Base-by-base conservation (phyloP, 2,797 vertebrate genomes). In the Micropoecilia bifurca region DNA sequence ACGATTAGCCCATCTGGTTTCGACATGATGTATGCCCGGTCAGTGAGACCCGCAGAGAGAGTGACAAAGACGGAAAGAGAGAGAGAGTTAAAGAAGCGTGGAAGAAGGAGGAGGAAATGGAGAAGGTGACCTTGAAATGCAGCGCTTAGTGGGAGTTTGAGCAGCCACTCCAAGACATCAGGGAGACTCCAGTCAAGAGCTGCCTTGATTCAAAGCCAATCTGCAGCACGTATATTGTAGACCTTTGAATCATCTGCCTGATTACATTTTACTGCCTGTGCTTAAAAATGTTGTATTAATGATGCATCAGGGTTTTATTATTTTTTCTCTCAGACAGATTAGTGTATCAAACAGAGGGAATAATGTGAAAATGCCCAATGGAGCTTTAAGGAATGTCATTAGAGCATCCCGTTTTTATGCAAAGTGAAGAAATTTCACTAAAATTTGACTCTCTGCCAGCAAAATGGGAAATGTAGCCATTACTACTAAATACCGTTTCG, bases 1-100 rank as follows among this genome's bases (percentile, higher is more conserved):
- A 83, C 96, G 95, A 95, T 96, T 93, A 91, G 94, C 97, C 97
- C 97, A 97, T 98, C 97, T 98, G 97, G 95, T 94, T 92, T 76
- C 92, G 94, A 90, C 94, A 95, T 94, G 96, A 76, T 96, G 94
- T 94, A 90, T 91, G 94, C 96, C 96, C 96, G 94, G 95, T 94
- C 93, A 75, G 92, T 94, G 92, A 94, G 95, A 95, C 81, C 95
- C 92, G 84, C 75, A 90, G 81, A 86, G 87, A 93, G 86, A 85
- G 83, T 30, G 80, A 71, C 71, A 59, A 75, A 83, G 74, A 66
- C 66, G 61, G 7, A 71, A 46, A 68, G 7, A 71, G 41, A 61
- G 66, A 45, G 33, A 45, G 33, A 74, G 36, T 6, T 28, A 57
- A 18, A 30, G 13, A 46, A 28, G n/a, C 36, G 20, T 69, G 74